Base-by-base conservation (phyloP, 2,113 vertebrate genomes). In the Chionodraco myersi region DNA sequence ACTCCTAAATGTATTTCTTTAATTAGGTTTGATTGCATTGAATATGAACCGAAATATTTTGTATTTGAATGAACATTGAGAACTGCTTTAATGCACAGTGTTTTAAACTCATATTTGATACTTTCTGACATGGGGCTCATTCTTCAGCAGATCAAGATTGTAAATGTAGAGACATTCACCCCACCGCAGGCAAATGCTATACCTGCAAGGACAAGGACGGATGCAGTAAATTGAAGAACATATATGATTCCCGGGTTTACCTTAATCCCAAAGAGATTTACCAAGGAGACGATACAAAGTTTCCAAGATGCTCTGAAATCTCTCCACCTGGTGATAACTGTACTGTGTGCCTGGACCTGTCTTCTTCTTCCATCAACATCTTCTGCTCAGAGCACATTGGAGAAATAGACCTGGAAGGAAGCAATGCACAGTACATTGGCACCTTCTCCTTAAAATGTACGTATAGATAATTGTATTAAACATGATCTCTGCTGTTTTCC, bases 281-380 rank as follows among this genome's bases (percentile, higher is more conserved):
- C 56, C 0, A 9, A 0, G 7, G 21, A 44, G 0, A 0, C 2
- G 12, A 36, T 1, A 1, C 47, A 2, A 0, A 5, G 10, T 11
- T 86, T 0, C n/a, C 47, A 70, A 0, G 0, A 1, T 86, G 84
- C 49, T 44, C 36, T 44, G 54, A 0, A 9, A 5, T n/a, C 1
- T 0, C 30, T 26, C 0, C 5, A n/a, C 52, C 47, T 3, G 0
- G 34, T n/a, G 1, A 5, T 2, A 9, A 2, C 0, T 86, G 87
- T 14, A 4, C 0, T 1, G 82, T 79, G 58, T 89, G 87, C 53
- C 0, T 0, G 0, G 0, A 15, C 49, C 3, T 15, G 0, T 0
- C 0, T 1, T 12, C 0, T 1, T 12, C 0, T 1, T 10, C 45
- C n/a, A 2, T 0, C n/a, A 65, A 6, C 6, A 41, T 89, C 63